phyloP scores from a whole-genome alignment of 2,113 vertebrate species.

The Gymnorhina tibicen region DNA sequence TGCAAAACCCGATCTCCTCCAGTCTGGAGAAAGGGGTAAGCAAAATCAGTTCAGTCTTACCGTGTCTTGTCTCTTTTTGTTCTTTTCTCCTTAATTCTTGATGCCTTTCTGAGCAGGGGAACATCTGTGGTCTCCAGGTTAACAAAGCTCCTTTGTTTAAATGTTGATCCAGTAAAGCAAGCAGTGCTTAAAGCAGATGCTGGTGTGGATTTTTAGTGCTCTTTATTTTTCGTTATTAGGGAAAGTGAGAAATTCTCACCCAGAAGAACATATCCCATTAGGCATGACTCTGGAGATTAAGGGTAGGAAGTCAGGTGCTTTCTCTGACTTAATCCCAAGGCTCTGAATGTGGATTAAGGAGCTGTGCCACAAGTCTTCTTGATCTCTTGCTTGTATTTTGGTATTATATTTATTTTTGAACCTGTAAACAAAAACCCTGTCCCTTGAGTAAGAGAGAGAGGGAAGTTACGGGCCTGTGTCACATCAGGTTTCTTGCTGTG shows the following conservation, averaged over 20 bases:
- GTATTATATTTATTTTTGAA: neutral
- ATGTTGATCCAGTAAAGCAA: neutral
- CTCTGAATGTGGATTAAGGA: neutral
- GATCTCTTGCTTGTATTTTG: neutral
- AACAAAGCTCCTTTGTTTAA: conserved; percentile 8
- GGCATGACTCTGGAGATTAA: conserved; percentile 3
- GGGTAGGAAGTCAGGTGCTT: conserved; percentile 23
- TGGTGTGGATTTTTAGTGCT: neutral
- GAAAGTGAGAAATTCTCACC: conserved; percentile 35
- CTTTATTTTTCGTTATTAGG: neutral
- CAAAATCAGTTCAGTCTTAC: neutral
- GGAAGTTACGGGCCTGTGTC: neutral
- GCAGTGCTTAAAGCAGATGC: neutral
- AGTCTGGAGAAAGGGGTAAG: neutral
- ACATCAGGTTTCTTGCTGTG: neutral
- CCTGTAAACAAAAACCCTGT: neutral
- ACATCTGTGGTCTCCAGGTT: neutral
- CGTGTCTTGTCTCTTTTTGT: neutral
- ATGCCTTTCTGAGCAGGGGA: neutral
- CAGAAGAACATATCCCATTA: neutral
- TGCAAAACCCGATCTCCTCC: neutral
- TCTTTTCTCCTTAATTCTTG: neutral
- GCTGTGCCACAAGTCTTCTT: neutral
- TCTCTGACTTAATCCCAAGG: neutral
- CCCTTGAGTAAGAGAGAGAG: neutral